These are phyloP conservation scores for Zosterops lateralis DNA, from an alignment of 2,113 vertebrate species.

Conservation along the genomic window DNA sequence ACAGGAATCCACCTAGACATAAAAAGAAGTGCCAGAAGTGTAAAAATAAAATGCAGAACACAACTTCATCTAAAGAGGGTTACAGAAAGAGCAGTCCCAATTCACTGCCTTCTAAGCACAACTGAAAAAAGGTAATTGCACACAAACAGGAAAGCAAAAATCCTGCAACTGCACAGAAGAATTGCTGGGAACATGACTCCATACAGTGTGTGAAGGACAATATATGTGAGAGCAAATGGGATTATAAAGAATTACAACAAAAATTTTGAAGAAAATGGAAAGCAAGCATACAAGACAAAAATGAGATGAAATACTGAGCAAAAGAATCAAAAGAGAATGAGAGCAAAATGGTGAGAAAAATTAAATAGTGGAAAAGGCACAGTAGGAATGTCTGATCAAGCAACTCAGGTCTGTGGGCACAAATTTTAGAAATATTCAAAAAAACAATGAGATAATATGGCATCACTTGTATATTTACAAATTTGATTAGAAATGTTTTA, in stretches of 20 bases:
- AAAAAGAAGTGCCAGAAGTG: neutral
- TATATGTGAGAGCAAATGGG: neutral
- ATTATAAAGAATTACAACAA: neutral
- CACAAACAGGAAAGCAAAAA: neutral
- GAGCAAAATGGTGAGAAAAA: neutral
- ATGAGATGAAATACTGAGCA: neutral
- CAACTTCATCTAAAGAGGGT: neutral
- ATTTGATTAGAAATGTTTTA: neutral
- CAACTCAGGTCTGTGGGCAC: neutral
- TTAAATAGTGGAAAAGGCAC: neutral
- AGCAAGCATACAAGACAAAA: neutral
- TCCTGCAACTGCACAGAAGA: neutral
- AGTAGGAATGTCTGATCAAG: neutral
- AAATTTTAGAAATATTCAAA: neutral
- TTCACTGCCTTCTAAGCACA: neutral
- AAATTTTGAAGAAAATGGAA: neutral
- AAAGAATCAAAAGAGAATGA: neutral
- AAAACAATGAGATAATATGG: neutral
- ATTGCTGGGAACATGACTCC: accelerated
- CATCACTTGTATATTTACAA: neutral
- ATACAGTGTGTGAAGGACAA: neutral
- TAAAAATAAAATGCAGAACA: neutral
- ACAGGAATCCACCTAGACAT: neutral
- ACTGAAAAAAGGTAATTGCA: neutral
- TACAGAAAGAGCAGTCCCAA: neutral